phyloP scores from a whole-genome alignment of 2,888 invertebrate genomes.

The Perizoma affinitatum region DNA sequence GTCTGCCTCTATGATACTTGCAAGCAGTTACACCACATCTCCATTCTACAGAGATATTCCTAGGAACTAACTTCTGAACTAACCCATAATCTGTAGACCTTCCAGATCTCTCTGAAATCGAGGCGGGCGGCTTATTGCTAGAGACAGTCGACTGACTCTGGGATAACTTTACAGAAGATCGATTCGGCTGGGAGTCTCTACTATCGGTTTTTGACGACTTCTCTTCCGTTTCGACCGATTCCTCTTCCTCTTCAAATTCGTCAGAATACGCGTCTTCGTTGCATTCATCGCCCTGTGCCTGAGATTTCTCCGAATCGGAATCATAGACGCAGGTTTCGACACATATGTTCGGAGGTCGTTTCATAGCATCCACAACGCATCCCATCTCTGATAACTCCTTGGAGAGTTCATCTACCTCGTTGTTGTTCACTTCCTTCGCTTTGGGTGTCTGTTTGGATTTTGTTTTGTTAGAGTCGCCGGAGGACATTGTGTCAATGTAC shows the following conservation, averaged over 20 bases:
- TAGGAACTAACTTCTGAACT: conserved; percentile 37
- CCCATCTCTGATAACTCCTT: conserved; percentile 78
- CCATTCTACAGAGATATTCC: conserved; percentile 20
- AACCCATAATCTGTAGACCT: conserved; percentile 70
- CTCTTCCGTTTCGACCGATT: conserved; percentile 47
- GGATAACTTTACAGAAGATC: conserved; percentile 56
- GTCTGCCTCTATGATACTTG: conserved; percentile 14
- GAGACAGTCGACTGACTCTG: conserved; percentile 68
- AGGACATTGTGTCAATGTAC: conserved; percentile 64
- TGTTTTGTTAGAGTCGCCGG: conserved; percentile 71
- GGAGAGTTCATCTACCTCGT: conserved; percentile 74
- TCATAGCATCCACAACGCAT: conserved; percentile 73
- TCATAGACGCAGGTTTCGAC: conserved; percentile 72
- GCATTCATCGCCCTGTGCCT: conserved; percentile 31
- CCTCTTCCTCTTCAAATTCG: conserved; percentile 74
- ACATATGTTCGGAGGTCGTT: conserved; percentile 73
- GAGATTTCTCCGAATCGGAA: conserved; percentile 52
- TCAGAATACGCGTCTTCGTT: conserved; percentile 74
- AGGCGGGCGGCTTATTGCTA: conserved; percentile 51
- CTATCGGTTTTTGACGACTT: conserved; percentile 47
- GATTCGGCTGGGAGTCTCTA: conserved; percentile 40
- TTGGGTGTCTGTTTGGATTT: conserved; percentile 57
- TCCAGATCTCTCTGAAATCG: conserved; percentile 67
- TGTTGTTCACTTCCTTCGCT: conserved; percentile 77
- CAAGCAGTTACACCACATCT: conserved; percentile 18